Conservation (phyloP, 2,888 invertebrate genomes). For the Ypsolopha sequella region DNA sequence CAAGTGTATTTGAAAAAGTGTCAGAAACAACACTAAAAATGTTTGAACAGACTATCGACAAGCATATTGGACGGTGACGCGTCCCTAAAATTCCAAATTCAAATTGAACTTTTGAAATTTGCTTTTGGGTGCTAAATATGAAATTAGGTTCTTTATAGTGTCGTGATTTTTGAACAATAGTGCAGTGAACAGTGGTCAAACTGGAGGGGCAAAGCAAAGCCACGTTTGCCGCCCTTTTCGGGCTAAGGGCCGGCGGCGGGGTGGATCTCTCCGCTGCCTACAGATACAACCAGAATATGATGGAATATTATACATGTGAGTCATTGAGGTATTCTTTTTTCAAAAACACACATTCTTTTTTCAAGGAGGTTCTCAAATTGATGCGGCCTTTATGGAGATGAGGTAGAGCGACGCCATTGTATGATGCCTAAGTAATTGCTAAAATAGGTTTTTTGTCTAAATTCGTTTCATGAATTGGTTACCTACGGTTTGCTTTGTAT, state of each 20-base stretch:
- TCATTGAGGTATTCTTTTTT: conserved; percentile 11
- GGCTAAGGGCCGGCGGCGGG: conserved; percentile 75
- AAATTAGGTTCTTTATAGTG: neutral
- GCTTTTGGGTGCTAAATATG: conserved; percentile 14
- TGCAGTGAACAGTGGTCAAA: conserved; percentile 37
- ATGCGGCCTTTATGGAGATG: too few relatives aligned
- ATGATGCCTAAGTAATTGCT: too few relatives aligned
- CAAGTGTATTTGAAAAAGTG: neutral
- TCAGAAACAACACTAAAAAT: conserved; percentile 10
- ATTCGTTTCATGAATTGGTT: too few relatives aligned
- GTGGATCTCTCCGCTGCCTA: conserved; percentile 96
- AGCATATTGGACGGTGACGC: conserved; percentile 10
- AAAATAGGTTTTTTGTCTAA: too few relatives aligned
- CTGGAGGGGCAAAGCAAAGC: conserved; percentile 77
- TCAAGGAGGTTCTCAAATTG: too few relatives aligned
- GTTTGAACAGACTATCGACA: conserved; percentile 9
- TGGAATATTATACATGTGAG: conserved; percentile 99
- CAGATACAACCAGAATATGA: conserved; percentile 97
- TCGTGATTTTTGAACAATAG: neutral
- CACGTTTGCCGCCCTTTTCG: conserved; percentile 74
- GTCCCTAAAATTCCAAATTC: neutral
- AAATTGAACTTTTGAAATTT: conserved; percentile 8
- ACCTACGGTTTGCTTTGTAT: too few relatives aligned
- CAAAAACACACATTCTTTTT: too few relatives aligned
- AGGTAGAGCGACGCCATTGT: too few relatives aligned